phyloP scores from a whole-genome alignment of 2,888 invertebrate genomes.

The Embidobia sp. region DNA sequence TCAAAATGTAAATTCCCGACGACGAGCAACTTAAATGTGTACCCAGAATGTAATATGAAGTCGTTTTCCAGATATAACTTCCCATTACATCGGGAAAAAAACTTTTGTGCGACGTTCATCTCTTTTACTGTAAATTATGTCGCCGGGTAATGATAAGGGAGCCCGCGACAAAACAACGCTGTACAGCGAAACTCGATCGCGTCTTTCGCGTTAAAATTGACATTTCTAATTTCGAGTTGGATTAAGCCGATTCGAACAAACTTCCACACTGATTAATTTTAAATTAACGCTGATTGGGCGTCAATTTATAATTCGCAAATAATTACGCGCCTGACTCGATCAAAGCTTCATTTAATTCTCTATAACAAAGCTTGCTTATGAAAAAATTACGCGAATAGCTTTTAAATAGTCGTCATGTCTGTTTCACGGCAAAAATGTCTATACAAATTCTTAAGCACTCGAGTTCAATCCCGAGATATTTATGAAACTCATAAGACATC shows the following conservation, averaged over 20 bases:
- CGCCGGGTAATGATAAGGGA: conserved; percentile 13
- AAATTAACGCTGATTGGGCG: conserved; percentile 7
- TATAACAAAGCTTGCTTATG: too few species aligned
- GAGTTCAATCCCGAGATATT: conserved; percentile 4
- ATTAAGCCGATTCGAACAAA: conserved; percentile 19
- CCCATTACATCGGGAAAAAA: background rate
- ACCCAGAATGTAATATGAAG: conserved; percentile 12
- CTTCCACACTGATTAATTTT: conserved; percentile 23
- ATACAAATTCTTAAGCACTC: background rate
- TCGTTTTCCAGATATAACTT: conserved; percentile 17
- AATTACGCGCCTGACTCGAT: too few species aligned
- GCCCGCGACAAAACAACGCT: conserved; percentile 5
- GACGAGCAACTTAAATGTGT: background rate
- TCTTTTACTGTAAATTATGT: conserved; percentile 21
- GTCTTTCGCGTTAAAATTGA: conserved; percentile 22
- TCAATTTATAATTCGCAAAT: conserved; percentile 28
- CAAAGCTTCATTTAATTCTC: too few species aligned
- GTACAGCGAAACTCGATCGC: conserved; percentile 5
- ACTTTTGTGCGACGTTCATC: conserved; percentile 13
- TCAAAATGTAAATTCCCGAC: conserved; percentile 15
- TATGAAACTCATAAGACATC: conserved; percentile 2
- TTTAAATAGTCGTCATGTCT: too few species aligned
- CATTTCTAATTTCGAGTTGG: conserved; percentile 27
- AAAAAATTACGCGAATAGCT: too few species aligned
- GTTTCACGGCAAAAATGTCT: too few species aligned